Evolutionary conservation across 2,113 vertebrate genomes (phyloP).

Genomic region (Bubo blakistoni): DNA sequence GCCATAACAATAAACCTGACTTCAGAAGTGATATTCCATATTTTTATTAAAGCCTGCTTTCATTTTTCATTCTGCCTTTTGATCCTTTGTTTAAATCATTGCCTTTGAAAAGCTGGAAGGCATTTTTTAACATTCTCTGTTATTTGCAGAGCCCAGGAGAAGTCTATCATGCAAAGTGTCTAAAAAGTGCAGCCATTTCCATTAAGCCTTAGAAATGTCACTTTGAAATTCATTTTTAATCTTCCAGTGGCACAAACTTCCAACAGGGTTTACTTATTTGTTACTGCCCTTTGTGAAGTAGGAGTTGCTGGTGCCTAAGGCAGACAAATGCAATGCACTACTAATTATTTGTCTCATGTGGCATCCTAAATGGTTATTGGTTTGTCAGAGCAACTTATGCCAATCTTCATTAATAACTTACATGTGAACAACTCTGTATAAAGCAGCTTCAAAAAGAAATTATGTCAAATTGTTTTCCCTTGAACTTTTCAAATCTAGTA

Average conservation of each 20-base stretch:
- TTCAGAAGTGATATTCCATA: neutral
- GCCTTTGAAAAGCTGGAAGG: slow-evolving; percentile 15
- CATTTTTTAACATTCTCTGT: neutral
- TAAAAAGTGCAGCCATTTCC: slow-evolving; percentile 7
- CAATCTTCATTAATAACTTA: neutral
- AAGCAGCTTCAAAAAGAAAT: neutral
- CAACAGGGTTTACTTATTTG: neutral
- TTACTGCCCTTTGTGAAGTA: neutral
- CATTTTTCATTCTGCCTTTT: neutral
- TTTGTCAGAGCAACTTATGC: neutral
- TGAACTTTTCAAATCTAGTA: neutral
- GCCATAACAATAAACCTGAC: neutral
- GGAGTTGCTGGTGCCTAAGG: neutral
- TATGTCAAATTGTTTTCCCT: neutral
- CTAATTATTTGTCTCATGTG: neutral
- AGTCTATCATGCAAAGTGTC: neutral
- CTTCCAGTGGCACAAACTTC: neutral
- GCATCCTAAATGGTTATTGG: neutral
- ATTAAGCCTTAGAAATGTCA: neutral
- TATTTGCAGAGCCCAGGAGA: neutral
- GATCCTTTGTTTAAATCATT: slow-evolving; percentile 12
- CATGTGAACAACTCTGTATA: neutral
- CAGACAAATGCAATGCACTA: neutral
- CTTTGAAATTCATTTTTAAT: slow-evolving; percentile 34
- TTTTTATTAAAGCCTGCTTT: neutral